Conservation (phyloP, 2,113 vertebrate genomes). For the Rhabdornis inornatus region DNA sequence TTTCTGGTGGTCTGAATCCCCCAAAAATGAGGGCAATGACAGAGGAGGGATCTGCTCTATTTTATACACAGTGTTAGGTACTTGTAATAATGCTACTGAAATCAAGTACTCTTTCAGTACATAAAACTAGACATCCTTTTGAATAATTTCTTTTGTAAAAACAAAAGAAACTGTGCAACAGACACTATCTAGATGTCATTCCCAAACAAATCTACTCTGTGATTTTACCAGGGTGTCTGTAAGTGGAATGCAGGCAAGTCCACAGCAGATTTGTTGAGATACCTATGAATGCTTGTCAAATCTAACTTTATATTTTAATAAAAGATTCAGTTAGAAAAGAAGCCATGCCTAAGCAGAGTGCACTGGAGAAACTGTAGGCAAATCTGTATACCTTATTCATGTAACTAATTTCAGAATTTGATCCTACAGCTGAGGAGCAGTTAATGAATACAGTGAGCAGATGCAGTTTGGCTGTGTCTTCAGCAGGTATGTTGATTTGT, state of each 20-base stretch:
- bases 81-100: neutral
- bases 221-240: neutral
- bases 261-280: neutral
- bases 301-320: neutral
- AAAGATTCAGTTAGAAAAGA: neutral
- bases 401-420: neutral
- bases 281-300: neutral
- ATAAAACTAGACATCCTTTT: neutral
- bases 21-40: neutral
- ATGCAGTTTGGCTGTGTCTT: neutral
- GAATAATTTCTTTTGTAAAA: neutral
- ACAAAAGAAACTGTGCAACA: neutral
- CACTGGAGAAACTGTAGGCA: neutral
- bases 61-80: neutral
- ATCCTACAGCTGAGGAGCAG: neutral
- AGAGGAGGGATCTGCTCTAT: neutral
- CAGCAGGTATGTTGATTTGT: neutral
- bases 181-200: neutral
- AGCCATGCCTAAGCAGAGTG: neutral
- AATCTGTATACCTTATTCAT: neutral
- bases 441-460: neutral
- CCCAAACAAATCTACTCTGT: neutral
- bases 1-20: neutral
- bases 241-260: neutral
- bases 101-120: neutral